These are phyloP conservation scores for Eristalinus aeneus DNA, from an alignment of 2,888 invertebrate species.

Conservation along the genomic window DNA sequence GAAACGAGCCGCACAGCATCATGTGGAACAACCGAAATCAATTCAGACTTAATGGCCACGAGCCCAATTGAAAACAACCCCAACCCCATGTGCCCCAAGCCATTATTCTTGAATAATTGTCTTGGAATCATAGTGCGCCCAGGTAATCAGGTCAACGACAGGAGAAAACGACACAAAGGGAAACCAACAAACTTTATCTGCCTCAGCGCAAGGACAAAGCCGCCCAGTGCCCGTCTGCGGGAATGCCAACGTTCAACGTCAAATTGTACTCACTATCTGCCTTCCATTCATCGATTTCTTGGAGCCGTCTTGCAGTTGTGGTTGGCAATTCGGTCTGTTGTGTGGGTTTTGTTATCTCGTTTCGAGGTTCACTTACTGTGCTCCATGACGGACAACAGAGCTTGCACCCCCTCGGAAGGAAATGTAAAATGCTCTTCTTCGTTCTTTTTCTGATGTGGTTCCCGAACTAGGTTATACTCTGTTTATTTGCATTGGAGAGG, in stretches of 20 bases:
- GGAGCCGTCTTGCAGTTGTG: slow-evolving; percentile 31
- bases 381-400: not conserved
- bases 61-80: not conserved
- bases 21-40: not conserved
- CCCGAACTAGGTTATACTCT: slow-evolving; percentile 36
- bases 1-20: not conserved
- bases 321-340: slow-evolving; percentile 25
- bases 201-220: slow-evolving; percentile 52
- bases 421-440: slow-evolving; percentile 17
- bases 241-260: slow-evolving; percentile 34
- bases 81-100: not conserved
- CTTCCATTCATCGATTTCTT: slow-evolving; percentile 42
- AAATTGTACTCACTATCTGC: slow-evolving; percentile 46
- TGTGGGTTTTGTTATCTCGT: slow-evolving; percentile 61
- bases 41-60: not conserved
- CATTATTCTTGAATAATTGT: not conserved
- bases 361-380: slow-evolving; percentile 39
- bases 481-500: not conserved
- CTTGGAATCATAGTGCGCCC: not conserved
- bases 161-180: slow-evolving; percentile 6
- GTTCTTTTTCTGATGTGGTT: not conserved
- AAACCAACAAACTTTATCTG: slow-evolving; percentile 25
- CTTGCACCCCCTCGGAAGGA: slow-evolving; percentile 4
- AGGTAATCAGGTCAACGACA: slow-evolving; percentile 28
- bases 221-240: slow-evolving; percentile 15